These are phyloP conservation scores for Ploceus nigricollis DNA, from an alignment of 2,113 vertebrate species.

Conservation along the genomic window DNA sequence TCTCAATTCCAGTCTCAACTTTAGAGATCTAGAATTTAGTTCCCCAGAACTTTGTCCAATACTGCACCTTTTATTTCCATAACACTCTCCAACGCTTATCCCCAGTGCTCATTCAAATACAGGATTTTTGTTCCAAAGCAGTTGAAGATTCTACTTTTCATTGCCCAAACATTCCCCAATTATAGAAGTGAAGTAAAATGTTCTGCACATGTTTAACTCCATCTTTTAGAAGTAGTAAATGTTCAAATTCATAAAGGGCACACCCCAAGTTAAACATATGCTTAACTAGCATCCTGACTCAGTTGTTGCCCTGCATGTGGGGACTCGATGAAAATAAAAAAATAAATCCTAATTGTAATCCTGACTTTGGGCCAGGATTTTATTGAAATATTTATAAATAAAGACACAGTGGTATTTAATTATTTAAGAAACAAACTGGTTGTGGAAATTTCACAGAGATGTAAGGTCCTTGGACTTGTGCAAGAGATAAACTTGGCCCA, in stretches of 20 bases:
- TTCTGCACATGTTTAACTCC: not conserved
- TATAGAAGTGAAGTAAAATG: not conserved
- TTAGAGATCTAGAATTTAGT: not conserved
- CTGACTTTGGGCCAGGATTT: not conserved
- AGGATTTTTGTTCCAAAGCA: not conserved
- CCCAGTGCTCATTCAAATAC: not conserved
- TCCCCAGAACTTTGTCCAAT: not conserved
- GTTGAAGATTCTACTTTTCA: not conserved
- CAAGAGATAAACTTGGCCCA: not conserved
- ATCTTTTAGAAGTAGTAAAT: not conserved
- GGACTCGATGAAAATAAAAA: not conserved
- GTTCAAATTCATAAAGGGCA: not conserved
- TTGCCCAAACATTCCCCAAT: not conserved
- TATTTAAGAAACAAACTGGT: conserved; percentile 26
- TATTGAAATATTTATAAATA: conserved; percentile 18
- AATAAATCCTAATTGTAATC: not conserved
- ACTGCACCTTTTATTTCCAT: not conserved
- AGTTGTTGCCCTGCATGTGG: not conserved
- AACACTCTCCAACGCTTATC: not conserved
- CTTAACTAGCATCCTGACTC: not conserved
- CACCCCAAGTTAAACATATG: not conserved
- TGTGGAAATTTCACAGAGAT: not conserved
- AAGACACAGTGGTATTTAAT: not conserved
- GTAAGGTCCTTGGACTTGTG: not conserved
- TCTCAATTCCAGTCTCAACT: not conserved